Base-by-base conservation (phyloP, 1,140 invertebrate species). In the Palaemon carinicauda region DNA sequence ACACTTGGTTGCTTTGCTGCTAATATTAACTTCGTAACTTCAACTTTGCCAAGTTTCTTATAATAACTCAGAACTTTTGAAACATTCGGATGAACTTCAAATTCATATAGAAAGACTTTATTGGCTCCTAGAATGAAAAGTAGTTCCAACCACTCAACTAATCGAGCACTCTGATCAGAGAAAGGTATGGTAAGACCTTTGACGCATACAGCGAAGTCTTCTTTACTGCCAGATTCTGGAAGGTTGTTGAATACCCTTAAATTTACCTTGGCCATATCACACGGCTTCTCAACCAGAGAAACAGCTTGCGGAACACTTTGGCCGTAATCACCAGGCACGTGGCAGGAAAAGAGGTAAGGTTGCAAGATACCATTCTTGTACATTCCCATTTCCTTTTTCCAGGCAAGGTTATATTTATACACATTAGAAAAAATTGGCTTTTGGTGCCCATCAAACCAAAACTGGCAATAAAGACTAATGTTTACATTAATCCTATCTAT, bases 81-180 rank as follows among this genome's bases (percentile, higher is more conserved):
- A 19, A 98, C 96, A 90, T 98, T 98, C 0, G 96, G 95, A 91
- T 98, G 97, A 0, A 98, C 95, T 91, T 96, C 96, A 14, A 98
- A 92, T 89, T 98, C 94, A 90, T 99, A 99, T 89, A 98, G 95
- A 91, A 96, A 98, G 74, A 99, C 95, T 91, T 98, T 98, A 90
- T 98, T 95, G 0, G 97, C 97, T 2, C 97, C 97, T 9, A 99
- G 92, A 5, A 97, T 93, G 27, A 94, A 93, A 0, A 98, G 92
- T 56, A 98, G 92, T 91, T 98, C 97, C 87, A 99, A 95, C 98
- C 98, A 99, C 91, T 99, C 97, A 19, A 98, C 94, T 7, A 98
- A 92, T 17, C 96, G 92, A 0, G 97, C 96, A 0, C 96, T 97
- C 0, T 98, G 91, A 91, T 98, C 97, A 90, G 97, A 96, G 91